These are phyloP conservation scores for Spermophilus dauricus DNA, from an alignment of 2,113 vertebrate genomes.

Conservation along the genomic window DNA sequence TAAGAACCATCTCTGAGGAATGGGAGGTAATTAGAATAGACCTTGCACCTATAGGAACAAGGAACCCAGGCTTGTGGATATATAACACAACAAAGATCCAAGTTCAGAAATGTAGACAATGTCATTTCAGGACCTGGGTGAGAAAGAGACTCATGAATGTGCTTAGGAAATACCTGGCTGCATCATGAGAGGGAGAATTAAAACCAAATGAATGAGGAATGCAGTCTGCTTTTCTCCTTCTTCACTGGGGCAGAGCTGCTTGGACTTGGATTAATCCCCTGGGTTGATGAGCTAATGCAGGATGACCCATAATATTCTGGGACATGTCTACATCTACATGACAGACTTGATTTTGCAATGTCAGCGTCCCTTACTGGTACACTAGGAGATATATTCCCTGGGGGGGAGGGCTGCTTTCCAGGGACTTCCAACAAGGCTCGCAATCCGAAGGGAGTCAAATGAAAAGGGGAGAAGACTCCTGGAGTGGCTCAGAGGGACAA, in stretches of 20 bases:
- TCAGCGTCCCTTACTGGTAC: neutral
- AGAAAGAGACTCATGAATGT: neutral
- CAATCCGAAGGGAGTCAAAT: conserved; percentile 25
- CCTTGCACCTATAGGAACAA: neutral
- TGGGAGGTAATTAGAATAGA: neutral
- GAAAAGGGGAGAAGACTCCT: conserved; percentile 6
- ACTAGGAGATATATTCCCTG: neutral
- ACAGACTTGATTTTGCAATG: neutral
- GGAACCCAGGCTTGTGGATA: too few relatives aligned
- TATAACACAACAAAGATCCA: neutral
- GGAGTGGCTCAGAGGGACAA: neutral
- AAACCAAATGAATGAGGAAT: conserved; percentile 18
- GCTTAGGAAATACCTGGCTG: conserved; percentile 8
- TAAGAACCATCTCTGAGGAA: neutral
- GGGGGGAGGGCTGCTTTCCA: neutral
- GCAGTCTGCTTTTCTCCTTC: neutral
- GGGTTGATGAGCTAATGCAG: neutral
- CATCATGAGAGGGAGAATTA: neutral
- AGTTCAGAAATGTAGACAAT: neutral
- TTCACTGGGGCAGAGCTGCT: conserved; percentile 39
- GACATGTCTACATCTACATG: conserved; percentile 2
- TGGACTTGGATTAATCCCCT: neutral
- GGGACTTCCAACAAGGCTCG: neutral
- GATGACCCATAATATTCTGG: neutral
- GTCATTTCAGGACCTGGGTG: neutral